These are phyloP conservation scores for Sterrhoptilus dennistouni DNA, from an alignment of 2,113 vertebrate genomes.

Conservation along the genomic window DNA sequence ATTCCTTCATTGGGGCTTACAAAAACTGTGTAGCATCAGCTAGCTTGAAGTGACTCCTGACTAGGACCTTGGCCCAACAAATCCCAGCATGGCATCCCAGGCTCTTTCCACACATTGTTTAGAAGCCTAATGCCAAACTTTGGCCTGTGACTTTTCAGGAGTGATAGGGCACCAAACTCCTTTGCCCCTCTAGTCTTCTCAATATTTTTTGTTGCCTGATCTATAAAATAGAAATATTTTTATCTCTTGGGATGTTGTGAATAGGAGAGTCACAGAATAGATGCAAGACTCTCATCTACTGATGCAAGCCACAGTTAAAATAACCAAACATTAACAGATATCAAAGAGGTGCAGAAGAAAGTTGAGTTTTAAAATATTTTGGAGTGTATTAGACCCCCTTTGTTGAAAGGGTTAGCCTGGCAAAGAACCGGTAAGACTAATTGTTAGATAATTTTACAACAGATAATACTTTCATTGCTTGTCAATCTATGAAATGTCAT, in stretches of 20 bases:
- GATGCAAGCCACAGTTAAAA: neutral
- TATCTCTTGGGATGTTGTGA: neutral
- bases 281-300: neutral
- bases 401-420: neutral
- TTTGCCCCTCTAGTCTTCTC: neutral
- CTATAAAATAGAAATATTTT: neutral
- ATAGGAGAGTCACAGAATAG: neutral
- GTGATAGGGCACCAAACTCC: neutral
- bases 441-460: neutral
- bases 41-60: neutral
- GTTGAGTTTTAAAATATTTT: neutral
- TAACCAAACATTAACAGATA: neutral
- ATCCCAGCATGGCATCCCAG: accelerated
- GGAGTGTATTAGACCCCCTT: neutral
- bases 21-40: neutral
- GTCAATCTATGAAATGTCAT: neutral
- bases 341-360: neutral
- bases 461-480: neutral
- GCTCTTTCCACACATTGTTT: neutral
- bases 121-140: neutral
- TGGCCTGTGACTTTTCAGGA: neutral
- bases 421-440: neutral
- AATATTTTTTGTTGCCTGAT: neutral
- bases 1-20: neutral
- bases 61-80: neutral